Evolutionary conservation across 2,888 invertebrate genomes (phyloP), one percentile per base, ranked within the genome.

Genomic region (Caenorhabditis zanzibari): DNA sequence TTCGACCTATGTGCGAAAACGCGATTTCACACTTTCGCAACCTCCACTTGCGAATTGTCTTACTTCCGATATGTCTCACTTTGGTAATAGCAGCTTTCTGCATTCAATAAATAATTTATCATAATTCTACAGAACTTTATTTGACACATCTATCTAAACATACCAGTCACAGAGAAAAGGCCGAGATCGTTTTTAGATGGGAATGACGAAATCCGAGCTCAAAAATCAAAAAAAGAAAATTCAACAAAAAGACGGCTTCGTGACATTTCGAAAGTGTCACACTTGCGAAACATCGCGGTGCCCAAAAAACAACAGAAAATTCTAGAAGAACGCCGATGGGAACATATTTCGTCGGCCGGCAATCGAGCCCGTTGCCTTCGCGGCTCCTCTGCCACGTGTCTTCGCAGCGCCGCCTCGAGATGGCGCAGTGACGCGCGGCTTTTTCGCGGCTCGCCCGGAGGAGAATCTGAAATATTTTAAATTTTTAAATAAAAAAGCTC

Each of bases 371-470:
- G 73, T 59, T 2, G 52, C 26, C 38, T 49, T 63, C 6, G 58
- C 19, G 0, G 63, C 41, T 19, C 79, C 79, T 44, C 69, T 32
- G 28, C 71, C 71, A 16, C 69, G 69, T 35, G 52, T 4, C 14
- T 32, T 38, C 16, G 59, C 72, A 14, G 38, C 38, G 16, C 61
- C 49, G 3, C 38, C 38, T 38, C 52, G 32, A 12, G 73, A 71
- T 24, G 79, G 71, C 16, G 79, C 56, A 24, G 63, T 32, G 9
- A 41, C 58, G 5, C 73, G 73, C 26, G 64, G 58, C 16, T 41
- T 56, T 41, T 80, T 80, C 3, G 73, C n/a, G 14, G 66, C 66
- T 38, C 80, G 47, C 0, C 66, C 80, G 41, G 64, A 66, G 14
- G 80, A 73, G n/a, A 44, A 76, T 12, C 61, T 79, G 59, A 41